phyloP scores from a whole-genome alignment of 1,140 invertebrate genomes.

The Penaeus indicus region DNA sequence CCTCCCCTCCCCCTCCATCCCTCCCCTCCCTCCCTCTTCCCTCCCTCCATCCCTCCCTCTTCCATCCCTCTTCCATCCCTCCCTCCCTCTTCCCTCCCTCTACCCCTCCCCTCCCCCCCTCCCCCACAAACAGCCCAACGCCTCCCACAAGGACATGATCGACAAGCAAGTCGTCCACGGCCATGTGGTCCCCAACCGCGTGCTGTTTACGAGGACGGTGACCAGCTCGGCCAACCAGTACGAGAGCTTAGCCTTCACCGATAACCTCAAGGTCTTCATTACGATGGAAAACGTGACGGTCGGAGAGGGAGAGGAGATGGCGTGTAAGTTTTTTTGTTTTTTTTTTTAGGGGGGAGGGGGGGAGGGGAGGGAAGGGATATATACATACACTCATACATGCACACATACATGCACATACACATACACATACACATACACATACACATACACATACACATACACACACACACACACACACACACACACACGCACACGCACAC shows the following conservation, averaged over 20 bases:
- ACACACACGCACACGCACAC: too few species aligned
- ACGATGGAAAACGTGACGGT: constrained; percentile 66
- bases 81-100: constrained; percentile 49
- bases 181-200: constrained; percentile 88
- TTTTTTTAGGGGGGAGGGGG: not conserved
- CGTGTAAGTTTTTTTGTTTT: constrained; percentile 46
- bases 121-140: not conserved
- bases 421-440: too few species aligned
- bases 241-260: constrained; percentile 83
- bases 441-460: too few species aligned
- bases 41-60: not conserved
- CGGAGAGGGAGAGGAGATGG: constrained; percentile 52
- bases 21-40: not conserved
- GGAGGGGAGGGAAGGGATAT: not conserved
- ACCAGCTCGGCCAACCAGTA: constrained; percentile 75
- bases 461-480: too few species aligned
- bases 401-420: too few species aligned
- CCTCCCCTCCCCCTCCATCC: not conserved
- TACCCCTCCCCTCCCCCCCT: constrained; percentile 43
- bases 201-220: constrained; percentile 87
- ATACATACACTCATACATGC: too few species aligned
- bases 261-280: constrained; percentile 83
- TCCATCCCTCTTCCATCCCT: not conserved
- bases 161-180: constrained; percentile 89
- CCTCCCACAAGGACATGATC: constrained; percentile 75